phyloP scores from a whole-genome alignment of 2,797 vertebrate species.

The Oreonectes daqikongensis region DNA sequence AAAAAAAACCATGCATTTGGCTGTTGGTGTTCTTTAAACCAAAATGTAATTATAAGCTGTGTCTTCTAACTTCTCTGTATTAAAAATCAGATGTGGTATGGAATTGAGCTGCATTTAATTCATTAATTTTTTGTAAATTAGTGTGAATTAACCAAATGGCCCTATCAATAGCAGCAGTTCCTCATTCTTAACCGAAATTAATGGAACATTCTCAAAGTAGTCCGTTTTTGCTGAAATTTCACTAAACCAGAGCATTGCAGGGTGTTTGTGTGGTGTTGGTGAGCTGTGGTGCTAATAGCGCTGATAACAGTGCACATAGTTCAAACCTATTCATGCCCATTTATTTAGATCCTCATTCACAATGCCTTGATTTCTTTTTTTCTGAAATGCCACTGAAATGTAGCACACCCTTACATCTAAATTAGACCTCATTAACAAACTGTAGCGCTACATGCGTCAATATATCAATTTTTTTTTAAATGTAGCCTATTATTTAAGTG shows the following conservation, averaged over 20 bases:
- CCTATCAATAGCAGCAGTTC: no score
- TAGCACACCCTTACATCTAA: neutral
- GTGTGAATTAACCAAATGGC: neutral
- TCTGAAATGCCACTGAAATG: neutral
- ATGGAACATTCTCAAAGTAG: no score
- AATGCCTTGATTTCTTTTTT: neutral
- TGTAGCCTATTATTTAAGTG: neutral
- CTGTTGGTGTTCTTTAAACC: neutral
- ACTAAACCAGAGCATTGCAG: neutral
- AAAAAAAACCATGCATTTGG: neutral
- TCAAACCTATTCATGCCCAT: neutral
- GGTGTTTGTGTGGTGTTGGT: neutral
- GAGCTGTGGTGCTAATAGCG: neutral
- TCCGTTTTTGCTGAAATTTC: neutral
- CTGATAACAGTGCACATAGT: neutral
- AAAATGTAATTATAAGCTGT: neutral
- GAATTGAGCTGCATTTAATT: conserved; percentile 9
- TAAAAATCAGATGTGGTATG: neutral
- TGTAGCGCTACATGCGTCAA: neutral
- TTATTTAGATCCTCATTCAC: neutral
- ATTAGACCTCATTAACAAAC: neutral
- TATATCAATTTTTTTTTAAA: neutral
- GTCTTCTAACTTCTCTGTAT: neutral
- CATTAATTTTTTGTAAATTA: no score
- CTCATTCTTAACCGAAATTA: no score